phyloP scores from a whole-genome alignment of 37 sponge, comb jelly and placozoan genomes.

The Haliclona indistincta region DNA sequence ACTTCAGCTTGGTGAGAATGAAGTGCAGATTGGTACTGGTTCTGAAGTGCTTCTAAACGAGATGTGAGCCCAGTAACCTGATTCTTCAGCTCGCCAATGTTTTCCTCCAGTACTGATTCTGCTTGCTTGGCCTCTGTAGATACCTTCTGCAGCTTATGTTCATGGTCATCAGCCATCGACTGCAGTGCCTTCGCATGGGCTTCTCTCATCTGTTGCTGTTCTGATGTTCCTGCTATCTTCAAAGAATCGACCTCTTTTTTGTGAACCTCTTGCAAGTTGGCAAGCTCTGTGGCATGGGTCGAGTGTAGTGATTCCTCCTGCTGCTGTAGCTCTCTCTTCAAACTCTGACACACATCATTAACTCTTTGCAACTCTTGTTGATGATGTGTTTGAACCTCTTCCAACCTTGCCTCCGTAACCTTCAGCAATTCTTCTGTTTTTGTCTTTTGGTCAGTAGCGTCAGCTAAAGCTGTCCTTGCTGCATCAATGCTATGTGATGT shows the following conservation, averaged over 20 bases:
- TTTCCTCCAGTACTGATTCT: background rate
- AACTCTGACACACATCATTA: background rate
- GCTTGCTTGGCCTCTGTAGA: background rate
- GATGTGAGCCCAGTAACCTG: slow-evolving; percentile 1
- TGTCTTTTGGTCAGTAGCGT: background rate
- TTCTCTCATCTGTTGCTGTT: background rate
- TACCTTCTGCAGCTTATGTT: background rate
- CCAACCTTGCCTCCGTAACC: background rate
- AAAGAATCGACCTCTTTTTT: background rate
- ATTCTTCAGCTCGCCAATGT: slow-evolving; percentile 9
- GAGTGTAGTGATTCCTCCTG: background rate
- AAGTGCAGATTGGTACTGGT: slow-evolving; percentile 4
- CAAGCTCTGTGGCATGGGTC: slow-evolving; percentile 1
- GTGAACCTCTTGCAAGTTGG: background rate
- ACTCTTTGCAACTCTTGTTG: background rate
- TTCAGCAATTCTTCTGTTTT: background rate
- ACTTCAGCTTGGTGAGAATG: slow-evolving; percentile 28
- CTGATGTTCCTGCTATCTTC: background rate
- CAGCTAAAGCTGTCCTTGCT: background rate
- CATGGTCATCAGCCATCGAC: background rate
- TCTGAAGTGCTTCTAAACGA: background rate
- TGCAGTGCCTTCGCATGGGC: background rate
- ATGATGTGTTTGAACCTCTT: background rate
- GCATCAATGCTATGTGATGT: background rate
- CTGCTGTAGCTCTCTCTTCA: background rate